Percentiles rank a stretch among this genome's conserved stretches.
These are phyloP conservation scores for Acipenser transmontanus DNA, from an alignment of 2,797 vertebrate genomes.

Conservation along the genomic window DNA sequence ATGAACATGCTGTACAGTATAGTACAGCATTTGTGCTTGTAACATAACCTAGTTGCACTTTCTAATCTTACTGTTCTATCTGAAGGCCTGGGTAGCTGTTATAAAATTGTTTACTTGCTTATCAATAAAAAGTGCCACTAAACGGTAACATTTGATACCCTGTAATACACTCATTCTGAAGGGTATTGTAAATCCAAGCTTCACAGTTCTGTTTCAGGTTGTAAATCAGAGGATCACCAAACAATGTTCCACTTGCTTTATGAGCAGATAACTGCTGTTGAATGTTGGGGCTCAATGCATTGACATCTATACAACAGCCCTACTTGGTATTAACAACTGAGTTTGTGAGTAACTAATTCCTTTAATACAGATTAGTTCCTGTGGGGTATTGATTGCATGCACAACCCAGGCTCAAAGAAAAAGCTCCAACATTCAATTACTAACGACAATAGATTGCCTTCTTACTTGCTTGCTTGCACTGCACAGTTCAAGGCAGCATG, in stretches of 20 bases:
- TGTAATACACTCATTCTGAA: constrained; percentile 29
- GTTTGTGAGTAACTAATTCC: constrained; percentile 66
- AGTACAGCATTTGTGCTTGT: too few species aligned
- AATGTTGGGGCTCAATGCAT: constrained; percentile 26
- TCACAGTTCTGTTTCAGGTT: constrained; percentile 27
- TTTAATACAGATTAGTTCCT: constrained; percentile 72
- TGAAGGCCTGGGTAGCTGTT: too few species aligned
- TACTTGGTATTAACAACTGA: constrained; percentile 51
- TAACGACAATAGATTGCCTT: constrained; percentile 57
- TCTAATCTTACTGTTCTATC: too few species aligned
- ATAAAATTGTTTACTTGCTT: too few species aligned
- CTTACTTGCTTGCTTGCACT: constrained; percentile 26
- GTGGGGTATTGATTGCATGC: constrained; percentile 61
- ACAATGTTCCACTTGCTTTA: constrained; percentile 13
- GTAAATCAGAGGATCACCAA: constrained; percentile 35
- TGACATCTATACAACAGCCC: constrained; percentile 12
- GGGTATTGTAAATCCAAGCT: constrained; percentile 35
- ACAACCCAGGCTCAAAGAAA: constrained; percentile 66
- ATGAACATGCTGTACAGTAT: too few species aligned
- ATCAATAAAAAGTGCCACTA: constrained; percentile 4
- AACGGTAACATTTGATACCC: constrained; percentile 5
- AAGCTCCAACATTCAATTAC: constrained; percentile 68
- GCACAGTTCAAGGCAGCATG: neutral
- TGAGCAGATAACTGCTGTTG: constrained; percentile 27
- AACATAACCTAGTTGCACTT: too few species aligned